Percentiles rank a stretch among this genome's conserved stretches.
Evolutionary conservation across 2,888 invertebrate genomes (phyloP).

Genomic region (Corythucha ciliata): DNA sequence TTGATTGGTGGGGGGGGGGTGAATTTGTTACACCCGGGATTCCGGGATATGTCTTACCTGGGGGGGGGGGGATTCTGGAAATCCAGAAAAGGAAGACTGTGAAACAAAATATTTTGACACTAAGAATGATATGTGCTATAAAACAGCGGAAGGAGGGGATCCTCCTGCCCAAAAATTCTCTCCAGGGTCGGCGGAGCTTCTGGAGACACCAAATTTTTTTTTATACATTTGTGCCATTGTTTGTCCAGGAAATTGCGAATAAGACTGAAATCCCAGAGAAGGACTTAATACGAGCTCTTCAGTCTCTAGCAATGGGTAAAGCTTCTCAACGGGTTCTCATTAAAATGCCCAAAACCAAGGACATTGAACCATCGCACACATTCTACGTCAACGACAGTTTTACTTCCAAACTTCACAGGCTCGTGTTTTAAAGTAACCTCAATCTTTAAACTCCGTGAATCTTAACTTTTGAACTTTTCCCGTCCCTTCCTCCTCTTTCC

Average conservation of each 20-base stretch:
- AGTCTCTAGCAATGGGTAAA: slow-evolving; percentile 97
- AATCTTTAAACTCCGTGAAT: no score
- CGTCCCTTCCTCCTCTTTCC: neutral
- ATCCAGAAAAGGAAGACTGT: no score
- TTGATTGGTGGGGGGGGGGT: no score
- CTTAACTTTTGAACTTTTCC: neutral
- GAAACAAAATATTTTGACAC: no score
- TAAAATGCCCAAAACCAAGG: slow-evolving; percentile 92
- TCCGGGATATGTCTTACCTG: no score
- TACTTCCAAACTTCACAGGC: slow-evolving; percentile 89
- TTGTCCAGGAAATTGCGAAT: slow-evolving; percentile 70
- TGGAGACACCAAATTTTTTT: neutral
- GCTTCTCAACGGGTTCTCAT: slow-evolving; percentile 88
- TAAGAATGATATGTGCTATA: no score
- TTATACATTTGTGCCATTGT: neutral
- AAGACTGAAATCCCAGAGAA: slow-evolving; percentile 98
- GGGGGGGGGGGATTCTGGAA: no score
- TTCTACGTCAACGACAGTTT: slow-evolving; percentile 97
- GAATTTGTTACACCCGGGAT: no score
- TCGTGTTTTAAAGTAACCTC: neutral
- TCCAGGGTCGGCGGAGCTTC: neutral
- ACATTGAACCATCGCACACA: slow-evolving; percentile 85
- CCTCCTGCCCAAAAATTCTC: neutral
- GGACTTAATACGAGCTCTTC: slow-evolving; percentile 89
- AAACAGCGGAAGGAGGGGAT: no score